Evolutionary conservation across 2,113 vertebrate genomes (phyloP), one percentile per base, ranked within the genome.

Genomic region (Eurystomus gularis): DNA sequence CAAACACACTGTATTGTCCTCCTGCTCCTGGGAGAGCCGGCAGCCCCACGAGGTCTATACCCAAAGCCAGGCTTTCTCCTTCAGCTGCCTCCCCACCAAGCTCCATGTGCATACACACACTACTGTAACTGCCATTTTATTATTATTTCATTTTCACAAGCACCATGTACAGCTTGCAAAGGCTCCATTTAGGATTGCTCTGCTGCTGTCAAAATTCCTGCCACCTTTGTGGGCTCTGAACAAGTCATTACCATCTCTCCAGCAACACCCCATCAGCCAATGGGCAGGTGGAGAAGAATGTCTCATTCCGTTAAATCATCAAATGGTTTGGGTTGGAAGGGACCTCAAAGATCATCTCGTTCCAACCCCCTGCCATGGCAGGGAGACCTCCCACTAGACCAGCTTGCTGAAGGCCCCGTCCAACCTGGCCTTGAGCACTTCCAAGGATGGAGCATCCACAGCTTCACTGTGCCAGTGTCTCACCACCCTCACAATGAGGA

Each of bases 1-100:
- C 6, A 1, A 57, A 29, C 21, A 6, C 1, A 3, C 28, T 11
- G 16, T 33, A 4, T n/a, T 21, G 11, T n/a, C 21, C 28, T 6
- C 3, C 48, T 69, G 37, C 24, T 35, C 44, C 49, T 2, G 1
- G 40, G 15, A 48, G 19, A 2, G 40, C 86, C 11, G 4, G 19
- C 12, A n/a, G 13, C 28, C 44, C 42, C 51, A 18, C 18, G 37
- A 29, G 13, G 21, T 26, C 20, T 18, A 2, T 10, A 3, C 57
- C 11, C 35, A 60, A 44, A 44, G 7, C 21, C 29, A 37, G 58
- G 39, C n/a, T n/a, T n/a, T n/a, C n/a, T n/a, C n/a, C n/a, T n/a
- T n/a, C n/a, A n/a, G n/a, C n/a, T n/a, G n/a, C n/a, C n/a, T n/a
- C n/a, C n/a, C n/a, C 23, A 26, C 21, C 7, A 24, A 58, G n/a